These are phyloP conservation scores for Lamellibrachia columna DNA, from an alignment of 2,888 invertebrate species.

Conservation along the genomic window DNA sequence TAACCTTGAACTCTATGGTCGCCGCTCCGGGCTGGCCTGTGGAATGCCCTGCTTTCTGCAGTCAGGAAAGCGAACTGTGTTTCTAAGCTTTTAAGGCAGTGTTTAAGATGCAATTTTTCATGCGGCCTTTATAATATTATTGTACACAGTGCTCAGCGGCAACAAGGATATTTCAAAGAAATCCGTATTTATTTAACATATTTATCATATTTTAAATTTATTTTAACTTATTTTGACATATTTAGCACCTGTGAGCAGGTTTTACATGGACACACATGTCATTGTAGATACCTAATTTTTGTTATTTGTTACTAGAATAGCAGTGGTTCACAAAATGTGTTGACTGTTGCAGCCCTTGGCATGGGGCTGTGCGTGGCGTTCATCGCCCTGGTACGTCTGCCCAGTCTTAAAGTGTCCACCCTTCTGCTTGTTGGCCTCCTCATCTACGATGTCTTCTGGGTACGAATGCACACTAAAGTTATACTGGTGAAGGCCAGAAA, in stretches of 20 bases:
- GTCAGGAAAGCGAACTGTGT: no score
- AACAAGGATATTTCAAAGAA: no score
- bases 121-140: no score
- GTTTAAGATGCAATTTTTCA: no score
- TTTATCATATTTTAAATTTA: not conserved
- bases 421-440: slow-evolving; percentile 90
- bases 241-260: not conserved
- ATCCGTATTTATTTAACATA: not conserved
- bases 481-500: no score
- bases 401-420: slow-evolving; percentile 95
- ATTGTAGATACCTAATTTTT: not conserved
- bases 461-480: slow-evolving; percentile 41
- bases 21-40: no score
- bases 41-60: no score
- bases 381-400: slow-evolving; percentile 94
- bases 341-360: slow-evolving; percentile 81
- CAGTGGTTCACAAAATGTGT: not conserved
- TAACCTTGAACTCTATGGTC: no score
- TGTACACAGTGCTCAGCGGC: no score
- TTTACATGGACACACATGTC: not conserved
- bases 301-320: not conserved
- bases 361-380: slow-evolving; percentile 98
- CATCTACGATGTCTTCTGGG: slow-evolving; percentile 96
- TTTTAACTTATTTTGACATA: not conserved
- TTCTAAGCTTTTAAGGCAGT: no score